Base-by-base conservation (phyloP, 2,888 invertebrate genomes). In the Laothoe populi region DNA sequence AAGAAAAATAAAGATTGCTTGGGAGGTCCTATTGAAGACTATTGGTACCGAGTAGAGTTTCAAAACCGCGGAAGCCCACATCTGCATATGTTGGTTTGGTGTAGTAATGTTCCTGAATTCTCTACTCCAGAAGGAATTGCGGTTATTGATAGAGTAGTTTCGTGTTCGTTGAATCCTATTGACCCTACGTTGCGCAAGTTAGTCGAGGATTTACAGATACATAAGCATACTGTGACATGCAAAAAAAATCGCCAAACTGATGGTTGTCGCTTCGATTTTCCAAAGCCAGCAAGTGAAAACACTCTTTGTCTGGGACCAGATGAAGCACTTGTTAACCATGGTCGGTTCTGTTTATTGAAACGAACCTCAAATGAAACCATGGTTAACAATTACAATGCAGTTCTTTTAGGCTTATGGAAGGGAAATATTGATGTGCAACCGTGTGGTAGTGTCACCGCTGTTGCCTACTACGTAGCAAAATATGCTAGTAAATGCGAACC, bases 361-460 rank as follows among this genome's bases (percentile, higher is more conserved):
- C 48, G 79, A 69, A 71, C 49, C 0, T 21, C 70, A 31, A 46
- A 70, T 0, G 70, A 75, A 72, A 60, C 0, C 3, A 70, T 73
- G 70, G 64, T 75, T 0, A 82, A 82, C 23, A 82, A 80, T 66
- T 81, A 79, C 60, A 81, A 77, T 68, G 7, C 73, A 19, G 26
- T 10, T 23, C 49, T 80, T 13, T 38, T 78, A 16, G 46, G 42
- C 11, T 5, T 82, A 45, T 80, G 78, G 78, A 19, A 71, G 38
- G 82, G 66, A 3, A 82, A 83, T 53, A 83, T 83, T 59, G 78
- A 81, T 57, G 64, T 83, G 0, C 79, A 82, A 59, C 79, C 79
- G 3, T 79, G 77, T 65, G 79, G 81, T 10, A 76, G 49, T 63
- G 68, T 77, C 0, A 71, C 73, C 0, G 75, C 80, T 16, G 73